Evolutionary conservation across 2,113 vertebrate species (phyloP), one percentile per base, ranked within the genome.

Genomic region (Coreoperca whiteheadi): DNA sequence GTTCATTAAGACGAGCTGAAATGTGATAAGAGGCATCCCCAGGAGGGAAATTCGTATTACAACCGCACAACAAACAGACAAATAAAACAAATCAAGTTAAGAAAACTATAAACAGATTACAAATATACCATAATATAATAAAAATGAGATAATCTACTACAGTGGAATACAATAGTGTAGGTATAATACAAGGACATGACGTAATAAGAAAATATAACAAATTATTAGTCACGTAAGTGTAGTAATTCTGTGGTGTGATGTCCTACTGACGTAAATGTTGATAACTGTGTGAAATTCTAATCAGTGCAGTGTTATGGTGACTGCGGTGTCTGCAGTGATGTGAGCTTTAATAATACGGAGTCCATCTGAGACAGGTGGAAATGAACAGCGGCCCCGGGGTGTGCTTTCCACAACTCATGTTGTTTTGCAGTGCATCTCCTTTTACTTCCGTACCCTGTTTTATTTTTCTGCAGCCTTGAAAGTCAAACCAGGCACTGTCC

Each of bases 1-100:
- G 28, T 51, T 66, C 18, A 76, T 81, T 43, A 67, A 46, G 54
- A 64, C 11, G 32, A 59, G 25, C 43, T 34, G 46, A 53, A 30
- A 66, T 18, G 23, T 30, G 66, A 74, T 50, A 14, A 28, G 28
- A 32, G 25, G 9, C 25, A 56, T 46, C 28, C 20, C 8, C 23
- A 30, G 23, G 28, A 72, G 39, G 37, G 16, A 63, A 54, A 48
- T 9, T 28, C 4, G 2, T 56, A 18, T 37, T 4, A 28, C 3
- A 46, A 16, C 18, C 8, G 1, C 54, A 15, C 10, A 23, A 32
- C 4, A 48, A 60, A 41, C 48, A 32, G n/a, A 39, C 39, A 43
- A 39, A 70, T 23, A 51, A 48, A 32, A 34, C 28, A 50, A 21
- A 57, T 43, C 2, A 59, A 21, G 21, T 18, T 73, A 15, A 10